A percentile compares a stretch with the other conserved stretches of the same genome.
These are phyloP conservation scores for Gandaritis pyraliata DNA, from an alignment of 2,888 invertebrate genomes.

Conservation along the genomic window DNA sequence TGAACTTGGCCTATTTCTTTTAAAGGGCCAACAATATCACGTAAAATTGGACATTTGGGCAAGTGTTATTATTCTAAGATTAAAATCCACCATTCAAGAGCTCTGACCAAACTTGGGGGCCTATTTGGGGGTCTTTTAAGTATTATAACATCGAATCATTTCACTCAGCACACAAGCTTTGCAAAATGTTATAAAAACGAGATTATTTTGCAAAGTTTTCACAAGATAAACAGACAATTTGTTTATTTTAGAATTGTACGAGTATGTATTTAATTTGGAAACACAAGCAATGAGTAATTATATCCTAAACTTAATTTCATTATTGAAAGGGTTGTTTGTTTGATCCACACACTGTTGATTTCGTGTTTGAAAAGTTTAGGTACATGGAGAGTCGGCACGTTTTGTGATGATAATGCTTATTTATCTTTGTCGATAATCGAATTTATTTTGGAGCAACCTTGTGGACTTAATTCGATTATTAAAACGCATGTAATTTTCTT, in stretches of 20 bases:
- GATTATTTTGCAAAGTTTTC: constrained; percentile 13
- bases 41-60: neutral
- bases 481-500: no score
- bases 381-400: neutral
- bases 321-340: constrained; percentile 12
- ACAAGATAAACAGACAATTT: constrained; percentile 4
- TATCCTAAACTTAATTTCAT: constrained; percentile 10
- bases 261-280: constrained; percentile 4
- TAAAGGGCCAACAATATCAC: neutral
- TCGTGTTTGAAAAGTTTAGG: neutral
- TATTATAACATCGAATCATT: constrained; percentile 29
- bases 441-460: no score
- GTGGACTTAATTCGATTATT: no score
- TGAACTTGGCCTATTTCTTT: no score
- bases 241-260: constrained; percentile 1
- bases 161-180: constrained; percentile 4
- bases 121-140: constrained; percentile 30
- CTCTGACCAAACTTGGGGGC: constrained; percentile 20
- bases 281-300: constrained; percentile 7
- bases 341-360: constrained; percentile 4
- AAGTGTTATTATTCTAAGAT: constrained; percentile 23
- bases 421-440: no score
- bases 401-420: no score
- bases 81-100: constrained; percentile 25
- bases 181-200: constrained; percentile 15